Conservation (phyloP, 2,888 invertebrate species). For the Neuroscelio doddi region DNA sequence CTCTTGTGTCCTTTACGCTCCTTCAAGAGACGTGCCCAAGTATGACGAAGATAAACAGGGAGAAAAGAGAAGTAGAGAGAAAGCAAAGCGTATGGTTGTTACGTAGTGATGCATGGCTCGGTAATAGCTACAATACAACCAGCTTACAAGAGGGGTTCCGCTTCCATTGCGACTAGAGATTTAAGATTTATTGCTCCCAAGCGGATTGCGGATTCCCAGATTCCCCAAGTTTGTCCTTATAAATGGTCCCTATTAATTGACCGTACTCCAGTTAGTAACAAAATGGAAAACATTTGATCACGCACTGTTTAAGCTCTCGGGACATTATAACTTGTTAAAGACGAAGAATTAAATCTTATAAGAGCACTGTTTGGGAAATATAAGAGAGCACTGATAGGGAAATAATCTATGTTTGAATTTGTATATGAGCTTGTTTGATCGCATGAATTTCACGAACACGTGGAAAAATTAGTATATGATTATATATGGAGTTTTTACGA, state of each 20-base stretch:
- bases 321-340: background rate
- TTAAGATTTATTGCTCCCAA: conserved; percentile 70
- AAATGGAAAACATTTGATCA: conserved; percentile 43
- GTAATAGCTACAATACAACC: conserved; percentile 71
- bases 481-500: no score
- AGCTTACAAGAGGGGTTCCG: conserved; percentile 70
- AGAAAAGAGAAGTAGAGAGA: conserved; percentile 32
- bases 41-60: conserved; percentile 43
- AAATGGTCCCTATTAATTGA: conserved; percentile 72
- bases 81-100: conserved; percentile 65
- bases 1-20: conserved; percentile 73
- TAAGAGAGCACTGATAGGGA: no score
- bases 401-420: no score
- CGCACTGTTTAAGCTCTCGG: conserved; percentile 2
- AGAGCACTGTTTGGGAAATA: no score
- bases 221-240: conserved; percentile 70
- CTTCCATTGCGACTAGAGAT: conserved; percentile 62
- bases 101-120: conserved; percentile 71
- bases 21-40: conserved; percentile 66
- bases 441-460: no score
- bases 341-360: no score
- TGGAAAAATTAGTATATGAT: no score
- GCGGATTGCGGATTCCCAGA: conserved; percentile 69
- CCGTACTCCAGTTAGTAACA: conserved; percentile 49
- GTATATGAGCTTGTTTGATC: no score